Evolutionary conservation across 2,113 vertebrate genomes (phyloP).

Genomic region (Brachyhypopomus gauderio): DNA sequence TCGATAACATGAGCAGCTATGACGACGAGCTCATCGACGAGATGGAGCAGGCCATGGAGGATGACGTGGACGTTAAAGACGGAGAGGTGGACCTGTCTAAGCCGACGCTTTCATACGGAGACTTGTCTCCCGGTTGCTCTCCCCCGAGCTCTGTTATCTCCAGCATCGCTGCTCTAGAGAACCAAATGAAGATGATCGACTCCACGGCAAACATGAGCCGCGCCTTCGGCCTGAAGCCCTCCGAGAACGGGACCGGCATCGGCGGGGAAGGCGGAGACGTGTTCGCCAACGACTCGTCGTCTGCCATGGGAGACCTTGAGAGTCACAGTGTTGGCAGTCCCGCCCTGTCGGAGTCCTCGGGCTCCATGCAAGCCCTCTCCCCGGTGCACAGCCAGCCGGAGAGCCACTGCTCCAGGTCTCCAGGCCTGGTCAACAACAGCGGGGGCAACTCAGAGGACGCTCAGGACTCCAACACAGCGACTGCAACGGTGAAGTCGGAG

Average conservation of each 20-base stretch:
- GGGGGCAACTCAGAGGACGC: constrained; percentile 76
- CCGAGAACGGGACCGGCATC: constrained; percentile 81
- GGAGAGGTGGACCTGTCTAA: constrained; percentile 76
- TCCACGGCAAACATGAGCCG: constrained; percentile 86
- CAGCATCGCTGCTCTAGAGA: constrained; percentile 95
- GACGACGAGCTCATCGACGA: constrained; percentile 92
- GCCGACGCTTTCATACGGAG: constrained; percentile 77
- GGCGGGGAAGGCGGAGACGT: constrained; percentile 84
- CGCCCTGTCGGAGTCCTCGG: constrained; percentile 90
- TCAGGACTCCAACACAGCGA: constrained; percentile 72
- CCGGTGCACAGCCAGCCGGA: constrained; percentile 87
- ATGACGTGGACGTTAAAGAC: constrained; percentile 85
- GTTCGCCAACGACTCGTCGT: constrained; percentile 88
- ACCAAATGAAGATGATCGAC: constrained; percentile 99
- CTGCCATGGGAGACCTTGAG: constrained; percentile 85
- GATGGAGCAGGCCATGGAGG: constrained; percentile 90
- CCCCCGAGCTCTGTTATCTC: constrained; percentile 92
- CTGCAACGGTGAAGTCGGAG: constrained; percentile 89
- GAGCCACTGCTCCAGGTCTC: constrained; percentile 90
- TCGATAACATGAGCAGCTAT: constrained; percentile 87
- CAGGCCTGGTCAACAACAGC: constrained; percentile 74
- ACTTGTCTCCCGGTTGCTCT: constrained; percentile 82
- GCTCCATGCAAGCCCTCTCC: constrained; percentile 89
- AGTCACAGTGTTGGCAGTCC: constrained; percentile 93
- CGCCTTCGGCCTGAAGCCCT: constrained; percentile 80